Evolutionary conservation across 1,140 invertebrate genomes (phyloP), one percentile per base, ranked within the genome.

Genomic region (Neodiprion lecontei): DNA sequence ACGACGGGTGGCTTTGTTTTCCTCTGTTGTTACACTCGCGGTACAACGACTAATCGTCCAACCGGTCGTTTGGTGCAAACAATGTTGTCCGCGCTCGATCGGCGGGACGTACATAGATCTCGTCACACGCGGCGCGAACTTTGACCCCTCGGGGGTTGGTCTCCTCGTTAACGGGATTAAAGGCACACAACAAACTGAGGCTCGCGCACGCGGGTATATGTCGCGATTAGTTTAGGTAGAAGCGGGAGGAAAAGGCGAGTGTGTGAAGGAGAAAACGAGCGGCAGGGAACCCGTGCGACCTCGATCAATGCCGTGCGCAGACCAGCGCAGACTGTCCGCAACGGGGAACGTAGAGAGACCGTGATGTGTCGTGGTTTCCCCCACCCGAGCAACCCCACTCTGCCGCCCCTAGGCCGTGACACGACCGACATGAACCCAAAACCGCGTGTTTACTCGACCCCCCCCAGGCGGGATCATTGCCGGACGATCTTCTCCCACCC

Each of bases 271-370:
- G 53, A 14, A 61, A 61, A 61, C 53, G 53, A 61, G 53, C 53
- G 53, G 28, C 28, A 1, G n/a, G 53, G 28, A 40, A 40, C 28
- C 28, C n/a, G n/a, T 61, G n/a, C 11, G 53, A 61, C 53, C 53
- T 61, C 53, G 53, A 61, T 61, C 53, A 61, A 61, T 61, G 53
- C 53, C 53, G 53, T 61, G 53, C 53, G 53, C 53, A 61, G 53
- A 61, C 53, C 53, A 61, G 53, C 53, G 53, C 53, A 61, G 53
- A 61, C 53, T 61, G 53, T 61, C 53, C 53, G 53, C 53, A 61
- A 61, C 53, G n/a, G 53, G 53, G 53, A 61, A 61, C 53, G 53
- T 61, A 61, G 28, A 40, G 53, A 61, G 11, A 12, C 11, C 28
- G 28, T 61, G 53, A 9, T 61, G 53, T 61, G 53, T 61, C 53